Evolutionary conservation across 2,888 invertebrate genomes (phyloP), one percentile per base, ranked within the genome.

Genomic region (Orthosia gothica): DNA sequence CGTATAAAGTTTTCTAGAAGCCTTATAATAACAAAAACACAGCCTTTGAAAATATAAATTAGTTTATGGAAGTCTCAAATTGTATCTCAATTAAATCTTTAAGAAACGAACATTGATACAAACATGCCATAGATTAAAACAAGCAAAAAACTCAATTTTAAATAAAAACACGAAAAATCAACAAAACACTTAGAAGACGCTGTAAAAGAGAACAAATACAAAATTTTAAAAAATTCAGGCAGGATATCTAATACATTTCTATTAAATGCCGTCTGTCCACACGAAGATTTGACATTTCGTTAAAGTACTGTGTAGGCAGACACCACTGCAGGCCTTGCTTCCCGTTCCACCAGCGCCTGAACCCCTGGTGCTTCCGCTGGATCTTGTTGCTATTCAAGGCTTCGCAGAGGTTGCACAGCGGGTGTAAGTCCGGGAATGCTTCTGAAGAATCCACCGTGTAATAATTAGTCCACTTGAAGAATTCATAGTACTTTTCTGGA

Each of bases 301-400:
- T 89, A 90, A 91, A 92, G 69, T 87, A 91, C 5, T 84, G 87
- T 0, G 70, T 20, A 1, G 91, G 71, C 0, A 92, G 75, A 73
- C 94, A 94, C 91, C 90, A 91, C 59, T 91, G 91, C 90, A 93
- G 90, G 0, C 91, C 91, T 12, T 85, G 78, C 2, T 78, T 77
- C 0, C 90, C 88, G 50, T 94, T 93, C 94, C 94, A 94, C 94
- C 94, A 94, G 0, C 82, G 7, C 32, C 93, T 89, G 40, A 94
- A 94, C 4, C 89, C 69, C 52, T 88, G 83, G 50, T 89, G 90
- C 0, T 84, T 88, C 0, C 88, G 88, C 0, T 81, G 83, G 0
- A 49, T 74, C n/a, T 50, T 83, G 0, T 83, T 70, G 5, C 80
- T 88, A 68, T 94, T 86, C 18, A 94, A 50, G 0, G 87, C 87